These are phyloP conservation scores for Parnassius mnemosyne DNA, from an alignment of 2,888 invertebrate genomes.

Conservation along the genomic window DNA sequence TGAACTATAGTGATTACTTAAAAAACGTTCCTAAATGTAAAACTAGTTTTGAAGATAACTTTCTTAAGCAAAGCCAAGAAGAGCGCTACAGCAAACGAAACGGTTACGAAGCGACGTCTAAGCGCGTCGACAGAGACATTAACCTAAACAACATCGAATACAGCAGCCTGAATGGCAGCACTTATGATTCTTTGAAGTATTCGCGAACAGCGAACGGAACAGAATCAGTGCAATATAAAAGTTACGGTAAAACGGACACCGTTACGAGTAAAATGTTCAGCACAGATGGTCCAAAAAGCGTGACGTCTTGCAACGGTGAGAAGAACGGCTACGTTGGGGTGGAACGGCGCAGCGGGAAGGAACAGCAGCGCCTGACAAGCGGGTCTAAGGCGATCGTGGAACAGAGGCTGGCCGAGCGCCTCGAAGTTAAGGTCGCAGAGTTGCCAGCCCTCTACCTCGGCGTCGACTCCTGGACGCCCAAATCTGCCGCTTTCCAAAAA, in stretches of 20 bases:
- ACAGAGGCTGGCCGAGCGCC: conserved; percentile 72
- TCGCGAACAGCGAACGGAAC: conserved; percentile 76
- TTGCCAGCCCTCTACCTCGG: conserved; percentile 86
- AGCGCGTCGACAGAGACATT: conserved; percentile 69
- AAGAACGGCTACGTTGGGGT: conserved; percentile 64
- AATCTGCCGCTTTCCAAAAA: conserved; percentile 81
- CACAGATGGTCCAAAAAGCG: conserved; percentile 75
- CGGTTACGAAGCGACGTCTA: conserved; percentile 61
- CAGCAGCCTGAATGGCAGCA: conserved; percentile 69
- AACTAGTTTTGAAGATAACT: conserved; percentile 75
- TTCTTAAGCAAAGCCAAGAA: conserved; percentile 72
- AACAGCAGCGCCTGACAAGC: conserved; percentile 64
- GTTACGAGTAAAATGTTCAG: conserved; percentile 75
- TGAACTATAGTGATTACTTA: conserved; percentile 71
- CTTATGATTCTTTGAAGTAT: conserved; percentile 76
- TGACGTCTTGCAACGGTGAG: conserved; percentile 73
- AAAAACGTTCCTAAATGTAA: conserved; percentile 79
- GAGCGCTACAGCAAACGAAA: conserved; percentile 73
- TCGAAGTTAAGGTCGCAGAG: conserved; percentile 78
- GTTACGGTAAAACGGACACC: conserved; percentile 73
- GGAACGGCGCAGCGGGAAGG: conserved; percentile 62
- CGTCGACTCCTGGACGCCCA: conserved; percentile 87
- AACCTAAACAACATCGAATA: conserved; percentile 72
- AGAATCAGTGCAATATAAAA: conserved; percentile 76
- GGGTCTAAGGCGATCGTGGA: conserved; percentile 70